phyloP scores from a whole-genome alignment of 2,113 vertebrate species.

The Ophthalmolycus amberensis region DNA sequence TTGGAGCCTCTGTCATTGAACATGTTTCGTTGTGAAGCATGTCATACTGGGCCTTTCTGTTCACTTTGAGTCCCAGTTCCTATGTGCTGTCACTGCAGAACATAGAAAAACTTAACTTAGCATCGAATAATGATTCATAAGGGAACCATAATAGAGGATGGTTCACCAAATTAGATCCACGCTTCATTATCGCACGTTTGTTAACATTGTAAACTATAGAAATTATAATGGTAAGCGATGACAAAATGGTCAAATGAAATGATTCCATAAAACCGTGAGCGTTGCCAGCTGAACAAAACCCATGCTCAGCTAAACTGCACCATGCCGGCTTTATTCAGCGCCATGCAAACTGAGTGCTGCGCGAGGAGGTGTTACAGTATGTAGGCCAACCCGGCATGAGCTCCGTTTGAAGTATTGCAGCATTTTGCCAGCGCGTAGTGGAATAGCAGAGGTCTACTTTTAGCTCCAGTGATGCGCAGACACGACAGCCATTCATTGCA shows the following conservation, averaged over 20 bases:
- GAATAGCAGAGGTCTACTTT: constrained; percentile 54
- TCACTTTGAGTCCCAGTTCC: constrained; percentile 3
- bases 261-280: not conserved
- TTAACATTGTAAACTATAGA: constrained; percentile 14
- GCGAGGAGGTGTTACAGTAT: constrained; percentile 59
- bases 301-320: constrained; percentile 24
- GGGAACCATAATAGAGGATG: not conserved
- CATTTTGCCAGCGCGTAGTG: constrained; percentile 51
- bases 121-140: not conserved
- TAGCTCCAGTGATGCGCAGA: constrained; percentile 44
- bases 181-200: not conserved
- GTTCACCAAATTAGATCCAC: not conserved
- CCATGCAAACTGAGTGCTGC: constrained; percentile 17
- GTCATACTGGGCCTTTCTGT: not conserved
- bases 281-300: constrained; percentile 14
- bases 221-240: not conserved
- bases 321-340: not conserved
- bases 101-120: not conserved
- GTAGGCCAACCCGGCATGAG: constrained; percentile 69
- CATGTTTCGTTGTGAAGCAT: constrained; percentile 4
- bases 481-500: constrained; percentile 35
- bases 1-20: constrained; percentile 1
- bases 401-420: constrained; percentile 65
- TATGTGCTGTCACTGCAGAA: not conserved
- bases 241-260: constrained; percentile 11